phyloP scores from a whole-genome alignment of 2,113 vertebrate species.

The Arvicanthis niloticus region DNA sequence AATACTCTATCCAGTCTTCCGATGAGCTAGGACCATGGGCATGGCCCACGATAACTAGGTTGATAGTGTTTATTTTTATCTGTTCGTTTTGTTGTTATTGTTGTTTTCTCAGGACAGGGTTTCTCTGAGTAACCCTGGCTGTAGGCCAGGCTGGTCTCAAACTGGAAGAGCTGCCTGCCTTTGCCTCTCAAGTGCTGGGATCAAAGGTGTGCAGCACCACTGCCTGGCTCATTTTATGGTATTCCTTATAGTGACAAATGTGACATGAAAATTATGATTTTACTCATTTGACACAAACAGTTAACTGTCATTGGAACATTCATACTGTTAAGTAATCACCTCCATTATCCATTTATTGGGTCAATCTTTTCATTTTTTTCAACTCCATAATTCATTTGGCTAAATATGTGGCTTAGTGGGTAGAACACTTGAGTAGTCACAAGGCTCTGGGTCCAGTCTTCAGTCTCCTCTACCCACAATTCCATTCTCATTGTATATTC shows the following conservation, averaged over 20 bases:
- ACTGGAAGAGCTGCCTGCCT: neutral
- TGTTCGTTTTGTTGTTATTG: neutral
- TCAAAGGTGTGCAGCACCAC: neutral
- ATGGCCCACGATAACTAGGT: neutral
- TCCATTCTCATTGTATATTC: no score
- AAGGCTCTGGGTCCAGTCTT: no score
- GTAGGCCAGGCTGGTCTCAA: neutral
- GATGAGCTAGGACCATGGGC: neutral
- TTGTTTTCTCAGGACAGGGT: neutral
- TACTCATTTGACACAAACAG: constrained; percentile 10
- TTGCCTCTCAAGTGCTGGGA: neutral
- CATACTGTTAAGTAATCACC: neutral
- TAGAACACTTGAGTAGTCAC: no score
- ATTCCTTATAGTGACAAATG: constrained; percentile 14
- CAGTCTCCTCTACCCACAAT: no score
- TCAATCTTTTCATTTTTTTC: neutral
- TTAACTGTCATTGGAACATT: neutral
- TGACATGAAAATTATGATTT: neutral
- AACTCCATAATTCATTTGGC: no score
- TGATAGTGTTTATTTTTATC: neutral
- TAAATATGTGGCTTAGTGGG: no score
- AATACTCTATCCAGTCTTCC: neutral
- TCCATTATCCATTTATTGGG: neutral
- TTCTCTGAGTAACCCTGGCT: neutral
- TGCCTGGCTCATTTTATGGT: neutral